Percentiles rank a stretch among this genome's conserved stretches.
Conservation (phyloP, 1,140 invertebrate species). For the Protaetia brevitarsis region DNA sequence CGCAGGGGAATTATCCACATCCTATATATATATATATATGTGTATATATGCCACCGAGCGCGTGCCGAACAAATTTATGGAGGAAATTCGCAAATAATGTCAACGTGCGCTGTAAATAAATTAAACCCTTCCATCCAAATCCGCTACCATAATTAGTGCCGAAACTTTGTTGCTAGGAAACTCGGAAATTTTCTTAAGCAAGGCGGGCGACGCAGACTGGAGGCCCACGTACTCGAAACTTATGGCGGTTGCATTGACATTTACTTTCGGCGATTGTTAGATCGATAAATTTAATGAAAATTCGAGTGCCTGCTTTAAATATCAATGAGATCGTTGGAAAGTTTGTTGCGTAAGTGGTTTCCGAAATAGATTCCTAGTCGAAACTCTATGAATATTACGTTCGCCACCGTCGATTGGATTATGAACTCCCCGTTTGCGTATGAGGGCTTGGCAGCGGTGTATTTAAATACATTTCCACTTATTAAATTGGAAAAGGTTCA, state of each 20-base stretch:
- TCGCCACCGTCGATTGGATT: neutral
- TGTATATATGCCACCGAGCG: too few species aligned
- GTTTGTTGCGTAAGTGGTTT: too few species aligned
- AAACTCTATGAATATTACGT: too few species aligned
- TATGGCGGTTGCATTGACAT: neutral
- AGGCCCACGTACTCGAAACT: neutral
- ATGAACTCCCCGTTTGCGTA: too few species aligned
- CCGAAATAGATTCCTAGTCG: too few species aligned
- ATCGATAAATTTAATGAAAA: conserved; percentile 8
- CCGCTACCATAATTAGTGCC: conserved; percentile 3
- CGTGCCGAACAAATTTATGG: neutral
- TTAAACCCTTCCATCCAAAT: conserved; percentile 17
- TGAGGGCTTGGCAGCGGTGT: too few species aligned
- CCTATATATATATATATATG: neutral
- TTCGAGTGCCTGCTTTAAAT: neutral
- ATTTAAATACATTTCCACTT: too few species aligned
- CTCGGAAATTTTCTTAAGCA: neutral
- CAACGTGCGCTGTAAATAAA: conserved; percentile 14
- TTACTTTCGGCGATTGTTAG: conserved; percentile 11
- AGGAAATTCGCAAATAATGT: conserved; percentile 11
- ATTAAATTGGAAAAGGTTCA: too few species aligned
- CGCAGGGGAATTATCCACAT: neutral
- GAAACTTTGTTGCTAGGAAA: conserved; percentile 9
- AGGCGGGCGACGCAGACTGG: neutral
- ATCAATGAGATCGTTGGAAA: neutral